Conservation (phyloP, 2,888 invertebrate genomes). For the Sepioteuthis lessoniana region DNA sequence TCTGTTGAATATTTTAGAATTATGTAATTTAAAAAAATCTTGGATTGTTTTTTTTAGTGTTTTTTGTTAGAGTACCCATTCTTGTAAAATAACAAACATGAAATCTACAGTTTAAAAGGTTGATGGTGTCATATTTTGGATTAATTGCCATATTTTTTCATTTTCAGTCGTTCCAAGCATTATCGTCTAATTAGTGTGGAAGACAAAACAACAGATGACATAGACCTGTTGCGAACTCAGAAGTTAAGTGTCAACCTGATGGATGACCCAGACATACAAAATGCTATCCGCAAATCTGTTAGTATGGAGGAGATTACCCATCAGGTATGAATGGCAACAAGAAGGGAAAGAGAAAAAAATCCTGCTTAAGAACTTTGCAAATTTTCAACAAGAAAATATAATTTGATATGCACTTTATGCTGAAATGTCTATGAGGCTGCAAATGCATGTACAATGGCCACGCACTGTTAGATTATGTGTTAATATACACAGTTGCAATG, state of each 20-base stretch:
- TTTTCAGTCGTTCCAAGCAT: slow-evolving; percentile 15
- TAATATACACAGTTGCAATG: too few relatives aligned
- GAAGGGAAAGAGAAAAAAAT: not conserved
- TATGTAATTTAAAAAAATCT: too few relatives aligned
- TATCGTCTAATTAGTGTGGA: slow-evolving; percentile 56
- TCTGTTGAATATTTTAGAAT: too few relatives aligned
- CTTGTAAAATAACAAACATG: too few relatives aligned
- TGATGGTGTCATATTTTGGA: not conserved
- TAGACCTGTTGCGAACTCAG: slow-evolving; percentile 59
- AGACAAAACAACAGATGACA: slow-evolving; percentile 57
- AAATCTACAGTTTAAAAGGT: not conserved
- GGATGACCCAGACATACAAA: slow-evolving; percentile 78
- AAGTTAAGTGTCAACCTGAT: slow-evolving; percentile 80
- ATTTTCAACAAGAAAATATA: not conserved
- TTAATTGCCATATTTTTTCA: not conserved
- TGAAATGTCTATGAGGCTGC: not conserved
- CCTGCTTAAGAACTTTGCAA: not conserved
- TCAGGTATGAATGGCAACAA: slow-evolving; percentile 25
- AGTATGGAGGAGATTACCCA: slow-evolving; percentile 66
- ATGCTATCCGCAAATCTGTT: slow-evolving; percentile 69
- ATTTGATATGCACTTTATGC: not conserved
- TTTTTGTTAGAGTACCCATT: too few relatives aligned
- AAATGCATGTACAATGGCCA: not conserved
- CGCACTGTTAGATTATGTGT: too few relatives aligned
- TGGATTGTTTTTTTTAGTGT: too few relatives aligned